Evolutionary conservation across 2,888 invertebrate genomes (phyloP), one percentile per base, ranked within the genome.

Genomic region (Tetragonisca angustula): DNA sequence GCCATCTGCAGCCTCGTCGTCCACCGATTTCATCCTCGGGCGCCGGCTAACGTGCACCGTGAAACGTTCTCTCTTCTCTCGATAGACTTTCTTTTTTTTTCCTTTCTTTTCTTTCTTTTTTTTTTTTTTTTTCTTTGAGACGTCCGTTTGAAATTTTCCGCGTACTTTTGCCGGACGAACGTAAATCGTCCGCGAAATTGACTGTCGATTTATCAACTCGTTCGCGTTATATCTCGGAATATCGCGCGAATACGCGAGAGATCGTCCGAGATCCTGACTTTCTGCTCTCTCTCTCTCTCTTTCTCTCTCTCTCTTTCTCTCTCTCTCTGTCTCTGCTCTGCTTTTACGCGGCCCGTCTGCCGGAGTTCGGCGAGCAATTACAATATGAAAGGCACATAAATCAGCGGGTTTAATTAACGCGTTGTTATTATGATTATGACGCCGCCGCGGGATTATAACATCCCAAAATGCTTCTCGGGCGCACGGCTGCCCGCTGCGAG

Each of bases 371-470:
- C 91, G 92, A 91, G 94, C 93, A 94, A 94, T 94, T 94, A 94
- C 92, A 94, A 94, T 94, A 94, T 94, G 94, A 94, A 94, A 94
- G 93, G 93, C 93, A 90, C 92, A 92, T 93, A 93, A 94, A 93
- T 94, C 94, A 94, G 92, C 92, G 90, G 91, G 91, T 93, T 94
- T 93, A 93, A 93, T 94, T 94, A 93, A 92, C 92, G 93, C 93
- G 91, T 93, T 93, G 93, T 94, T 94, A 94, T 94, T 92, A 94
- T 94, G 93, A 93, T 93, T 92, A 92, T 91, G 90, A 91, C 91
- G 88, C 86, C 79, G 81, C 80, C 76, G 68, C 72, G 74, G 80
- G 84, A 90, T 90, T 90, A 90, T 90, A 89, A 90, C 87, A 90
- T 89, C 79, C 79, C 81, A 78, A 85, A 90, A 88, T 84, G 81